Conservation (phyloP, 1,140 invertebrate species). For the Acyrthosiphon pisum region DNA sequence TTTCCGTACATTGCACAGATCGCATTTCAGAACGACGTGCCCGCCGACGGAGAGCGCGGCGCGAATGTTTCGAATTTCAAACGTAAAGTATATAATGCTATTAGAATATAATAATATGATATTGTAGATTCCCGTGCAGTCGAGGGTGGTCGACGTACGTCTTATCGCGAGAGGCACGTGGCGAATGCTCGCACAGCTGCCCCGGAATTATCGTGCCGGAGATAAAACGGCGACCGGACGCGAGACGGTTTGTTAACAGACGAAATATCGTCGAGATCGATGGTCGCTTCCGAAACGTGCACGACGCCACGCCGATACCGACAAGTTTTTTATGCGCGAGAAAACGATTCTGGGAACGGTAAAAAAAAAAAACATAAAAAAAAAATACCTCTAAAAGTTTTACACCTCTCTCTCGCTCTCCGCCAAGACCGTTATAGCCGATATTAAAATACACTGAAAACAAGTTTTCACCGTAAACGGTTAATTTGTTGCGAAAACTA, state of each 20-base stretch:
- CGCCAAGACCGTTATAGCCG: not conserved
- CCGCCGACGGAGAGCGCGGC: not conserved
- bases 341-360: not conserved
- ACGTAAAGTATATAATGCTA: not conserved
- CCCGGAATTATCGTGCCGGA: not conserved
- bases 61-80: slow-evolving; percentile 23
- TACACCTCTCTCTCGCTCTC: too few species aligned
- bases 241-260: not conserved
- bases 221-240: not conserved
- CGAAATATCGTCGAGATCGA: not conserved
- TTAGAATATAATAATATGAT: not conserved
- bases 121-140: not conserved
- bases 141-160: not conserved
- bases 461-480: not conserved
- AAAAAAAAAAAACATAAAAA: not conserved
- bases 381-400: too few species aligned
- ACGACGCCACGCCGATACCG: not conserved
- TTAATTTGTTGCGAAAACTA: not conserved
- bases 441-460: not conserved
- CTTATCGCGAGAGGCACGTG: not conserved
- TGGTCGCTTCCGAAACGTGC: not conserved
- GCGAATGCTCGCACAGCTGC: not conserved
- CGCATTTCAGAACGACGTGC: not conserved
- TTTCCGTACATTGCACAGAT: not conserved
- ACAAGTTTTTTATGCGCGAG: not conserved